Evolutionary conservation across 2,797 vertebrate genomes (phyloP), one percentile per base, ranked within the genome.

Genomic region (Rhinichthys osculus): DNA sequence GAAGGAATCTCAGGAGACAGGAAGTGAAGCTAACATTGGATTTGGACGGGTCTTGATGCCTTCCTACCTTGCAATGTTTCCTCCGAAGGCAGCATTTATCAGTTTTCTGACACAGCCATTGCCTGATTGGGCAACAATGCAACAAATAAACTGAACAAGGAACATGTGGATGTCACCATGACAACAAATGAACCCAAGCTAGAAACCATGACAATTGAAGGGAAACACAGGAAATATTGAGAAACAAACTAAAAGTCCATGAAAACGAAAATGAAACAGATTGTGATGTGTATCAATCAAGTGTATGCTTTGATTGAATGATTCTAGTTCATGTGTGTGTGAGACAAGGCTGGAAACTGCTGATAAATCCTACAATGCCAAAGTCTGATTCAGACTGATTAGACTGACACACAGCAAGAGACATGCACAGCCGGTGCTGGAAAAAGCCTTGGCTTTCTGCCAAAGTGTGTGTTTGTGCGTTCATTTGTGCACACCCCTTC

Each of bases 391-490:
- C 16, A 38, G 33, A 52, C 82, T 83, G 82, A 83, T 76, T 83
- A 67, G 33, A 38, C 30, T 74, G 77, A 62, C 38, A 78, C 57
- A 76, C 82, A 83, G 71, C 71, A 35, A 74, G 71, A 47, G 57
- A 64, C 30, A 23, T 5, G 52, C 82, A 83, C 72, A 83, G 82
- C 72, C 23, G 72, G 82, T 67, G 72, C 59, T 77, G 59, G 57
- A 77, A 77, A 83, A 76, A 76, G 59, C 44, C 44, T 79, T 73
- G 82, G 83, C 84, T 54, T 71, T 14, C 38, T 82, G 77, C 66
- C 44, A 79, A 73, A 74, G 27, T 81, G 73, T 86, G 40, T 86
- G 44, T 81, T 30, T 66, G 84, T 57, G 42, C 14, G 23, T 69
- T 38, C 19, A 21, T 81, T 70, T 73, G 70, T 44, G 52, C 7